Conservation (phyloP, 2,113 vertebrate genomes). For the Sisor rabdophorus region DNA sequence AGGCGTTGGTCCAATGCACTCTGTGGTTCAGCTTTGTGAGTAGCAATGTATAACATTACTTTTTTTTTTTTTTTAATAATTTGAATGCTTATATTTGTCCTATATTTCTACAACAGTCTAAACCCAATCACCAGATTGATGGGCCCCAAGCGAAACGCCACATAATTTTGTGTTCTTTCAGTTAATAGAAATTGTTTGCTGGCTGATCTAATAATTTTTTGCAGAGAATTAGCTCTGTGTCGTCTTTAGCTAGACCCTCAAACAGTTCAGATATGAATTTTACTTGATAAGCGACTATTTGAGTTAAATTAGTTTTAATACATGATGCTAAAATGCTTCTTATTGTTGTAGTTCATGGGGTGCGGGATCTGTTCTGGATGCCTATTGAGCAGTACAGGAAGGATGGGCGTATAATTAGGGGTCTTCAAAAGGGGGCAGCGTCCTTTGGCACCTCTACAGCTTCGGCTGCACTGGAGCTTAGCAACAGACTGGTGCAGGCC, state of each 20-base stretch:
- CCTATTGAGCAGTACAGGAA: conserved; percentile 90
- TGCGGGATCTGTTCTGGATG: conserved; percentile 88
- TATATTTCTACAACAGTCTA: background rate
- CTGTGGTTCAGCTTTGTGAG: conserved; percentile 89
- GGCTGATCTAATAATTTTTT: background rate
- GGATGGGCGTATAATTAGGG: conserved; percentile 87
- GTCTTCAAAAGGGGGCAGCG: conserved; percentile 86
- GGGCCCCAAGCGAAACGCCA: background rate
- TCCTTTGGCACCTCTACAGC: conserved; percentile 88
- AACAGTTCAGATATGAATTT: too few species aligned
- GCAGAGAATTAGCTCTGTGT: background rate
- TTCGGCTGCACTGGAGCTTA: conserved; percentile 85
- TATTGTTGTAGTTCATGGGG: conserved; percentile 77
- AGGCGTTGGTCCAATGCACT: conserved; percentile 92
- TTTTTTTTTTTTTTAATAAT: background rate
- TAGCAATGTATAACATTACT: conserved; percentile 30
- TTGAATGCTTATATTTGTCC: background rate
- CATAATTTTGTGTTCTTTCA: background rate
- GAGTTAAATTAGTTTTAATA: background rate
- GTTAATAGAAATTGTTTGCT: background rate
- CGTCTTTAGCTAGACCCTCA: background rate
- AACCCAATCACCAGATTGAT: background rate
- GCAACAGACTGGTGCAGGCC: conserved; percentile 88
- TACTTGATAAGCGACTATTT: background rate
- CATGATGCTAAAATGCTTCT: background rate